A percentile compares a stretch with the other conserved stretches of the same genome.
These are phyloP conservation scores for Dendrocopos noguchii DNA, from an alignment of 2,113 vertebrate species.

Conservation along the genomic window DNA sequence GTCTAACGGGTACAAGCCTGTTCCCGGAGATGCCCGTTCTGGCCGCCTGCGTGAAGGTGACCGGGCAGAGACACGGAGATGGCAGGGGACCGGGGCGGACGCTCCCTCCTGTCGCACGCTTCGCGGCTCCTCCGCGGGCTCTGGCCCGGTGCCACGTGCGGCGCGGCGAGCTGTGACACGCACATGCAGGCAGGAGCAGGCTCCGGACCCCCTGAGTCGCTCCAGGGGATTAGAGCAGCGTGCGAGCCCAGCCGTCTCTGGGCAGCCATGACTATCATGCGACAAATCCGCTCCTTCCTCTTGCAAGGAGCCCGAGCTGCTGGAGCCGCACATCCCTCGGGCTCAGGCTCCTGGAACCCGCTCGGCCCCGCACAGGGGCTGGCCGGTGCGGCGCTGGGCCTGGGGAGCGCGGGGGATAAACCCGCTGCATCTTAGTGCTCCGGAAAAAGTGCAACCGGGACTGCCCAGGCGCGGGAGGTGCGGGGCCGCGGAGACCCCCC, in stretches of 20 bases:
- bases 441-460: neutral
- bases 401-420: neutral
- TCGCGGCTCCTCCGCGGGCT: neutral
- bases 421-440: neutral
- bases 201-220: neutral
- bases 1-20: neutral
- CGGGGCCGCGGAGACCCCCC: neutral
- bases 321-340: neutral
- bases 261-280: constrained; percentile 55
- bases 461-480: neutral
- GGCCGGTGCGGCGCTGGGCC: neutral
- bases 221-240: neutral
- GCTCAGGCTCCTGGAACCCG: neutral
- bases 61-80: neutral
- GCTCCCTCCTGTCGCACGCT: neutral
- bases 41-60: neutral
- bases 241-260: neutral
- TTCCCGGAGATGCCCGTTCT: neutral
- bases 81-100: neutral
- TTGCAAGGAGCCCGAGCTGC: neutral
- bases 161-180: neutral
- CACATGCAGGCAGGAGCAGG: neutral
- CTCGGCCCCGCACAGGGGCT: neutral
- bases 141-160: neutral
- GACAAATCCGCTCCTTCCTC: neutral